Evolutionary conservation across 2,888 invertebrate genomes (phyloP).

Genomic region (Acronicta alni): DNA sequence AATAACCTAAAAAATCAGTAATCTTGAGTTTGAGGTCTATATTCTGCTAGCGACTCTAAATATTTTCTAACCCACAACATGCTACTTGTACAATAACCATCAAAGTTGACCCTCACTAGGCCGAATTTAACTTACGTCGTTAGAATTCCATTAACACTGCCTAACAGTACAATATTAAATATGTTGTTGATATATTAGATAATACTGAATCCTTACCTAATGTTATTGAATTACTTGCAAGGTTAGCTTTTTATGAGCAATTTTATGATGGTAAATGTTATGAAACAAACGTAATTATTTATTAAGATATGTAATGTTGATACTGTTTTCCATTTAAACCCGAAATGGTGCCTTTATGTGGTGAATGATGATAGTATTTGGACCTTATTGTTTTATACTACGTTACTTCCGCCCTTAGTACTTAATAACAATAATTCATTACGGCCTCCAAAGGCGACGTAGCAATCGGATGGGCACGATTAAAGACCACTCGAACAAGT

Average conservation of each 20-base stretch:
- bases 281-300: background rate
- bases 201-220: too few species aligned
- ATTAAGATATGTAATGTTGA: background rate
- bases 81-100: too few species aligned
- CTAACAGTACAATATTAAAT: background rate
- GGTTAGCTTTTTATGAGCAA: background rate
- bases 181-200: background rate
- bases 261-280: background rate
- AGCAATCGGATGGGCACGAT: slow-evolving; percentile 9
- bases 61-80: too few species aligned
- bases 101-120: background rate
- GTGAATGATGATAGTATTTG: background rate
- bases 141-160: slow-evolving; percentile 21
- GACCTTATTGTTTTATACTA: slow-evolving; percentile 1
- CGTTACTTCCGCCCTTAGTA: slow-evolving; percentile 26
- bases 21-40: too few species aligned
- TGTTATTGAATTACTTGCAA: background rate
- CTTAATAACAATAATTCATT: slow-evolving; percentile 30
- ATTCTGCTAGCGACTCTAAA: too few species aligned
- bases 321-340: background rate
- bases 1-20: too few species aligned
- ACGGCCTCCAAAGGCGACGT: slow-evolving; percentile 15
- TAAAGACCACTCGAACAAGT: slow-evolving; percentile 10
- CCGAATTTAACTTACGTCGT: too few species aligned
- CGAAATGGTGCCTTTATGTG: background rate